A percentile compares a stretch with the other conserved stretches of the same genome.
Conservation (phyloP, 1,140 invertebrate species). For the Batillaria attramentaria region DNA sequence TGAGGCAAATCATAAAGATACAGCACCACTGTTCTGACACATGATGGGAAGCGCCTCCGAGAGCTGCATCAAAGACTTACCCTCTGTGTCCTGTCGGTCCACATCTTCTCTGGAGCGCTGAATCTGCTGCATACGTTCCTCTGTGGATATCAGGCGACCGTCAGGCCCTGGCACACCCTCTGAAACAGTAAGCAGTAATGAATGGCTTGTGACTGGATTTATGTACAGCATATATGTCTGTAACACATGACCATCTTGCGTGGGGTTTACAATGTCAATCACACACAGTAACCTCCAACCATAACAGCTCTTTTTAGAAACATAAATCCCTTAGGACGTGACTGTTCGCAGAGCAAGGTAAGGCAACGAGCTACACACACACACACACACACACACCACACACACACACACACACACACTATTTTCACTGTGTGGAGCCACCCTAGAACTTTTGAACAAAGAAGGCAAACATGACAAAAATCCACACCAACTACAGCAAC, state of each 20-base stretch:
- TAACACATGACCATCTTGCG: no score
- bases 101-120: conserved; percentile 28
- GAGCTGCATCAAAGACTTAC: neutral
- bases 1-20: neutral
- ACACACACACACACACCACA: neutral
- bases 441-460: neutral
- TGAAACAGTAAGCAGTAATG: no score
- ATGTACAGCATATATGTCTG: no score
- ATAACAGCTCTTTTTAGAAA: no score
- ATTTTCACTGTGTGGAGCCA: no score
- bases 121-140: conserved; percentile 64
- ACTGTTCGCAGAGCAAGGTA: no score
- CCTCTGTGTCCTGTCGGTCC: conserved; percentile 25
- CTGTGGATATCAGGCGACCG: conserved; percentile 64
- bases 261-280: no score
- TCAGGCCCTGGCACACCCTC: conserved; percentile 65
- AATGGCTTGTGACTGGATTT: no score
- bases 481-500: neutral
- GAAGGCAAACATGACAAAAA: neutral
- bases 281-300: no score
- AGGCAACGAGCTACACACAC: no score
- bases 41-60: neutral
- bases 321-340: no score
- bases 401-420: neutral
- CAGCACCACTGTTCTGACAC: neutral